phyloP scores from a whole-genome alignment of 1,140 invertebrate species.

The Metaphire vulgaris region DNA sequence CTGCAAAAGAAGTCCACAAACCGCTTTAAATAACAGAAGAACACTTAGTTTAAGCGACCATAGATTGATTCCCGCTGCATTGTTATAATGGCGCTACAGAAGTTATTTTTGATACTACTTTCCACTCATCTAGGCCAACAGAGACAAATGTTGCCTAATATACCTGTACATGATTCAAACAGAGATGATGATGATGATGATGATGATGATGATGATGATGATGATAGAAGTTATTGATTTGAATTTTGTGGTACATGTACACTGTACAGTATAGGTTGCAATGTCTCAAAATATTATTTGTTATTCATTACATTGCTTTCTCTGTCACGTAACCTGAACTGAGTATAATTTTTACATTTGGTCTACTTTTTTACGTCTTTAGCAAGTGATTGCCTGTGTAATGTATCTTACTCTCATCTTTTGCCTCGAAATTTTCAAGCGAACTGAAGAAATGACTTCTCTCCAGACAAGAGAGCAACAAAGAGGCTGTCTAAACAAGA shows the following conservation, averaged over 20 bases:
- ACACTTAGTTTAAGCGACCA: not conserved
- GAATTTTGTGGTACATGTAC: no score
- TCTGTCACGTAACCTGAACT: not conserved
- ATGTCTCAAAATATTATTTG: not conserved
- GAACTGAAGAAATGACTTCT: slow-evolving; percentile 13
- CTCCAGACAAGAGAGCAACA: slow-evolving; percentile 20
- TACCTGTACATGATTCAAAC: not conserved
- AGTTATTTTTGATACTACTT: not conserved
- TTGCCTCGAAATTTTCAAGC: not conserved
- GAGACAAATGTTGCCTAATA: slow-evolving; percentile 28
- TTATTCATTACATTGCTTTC: not conserved
- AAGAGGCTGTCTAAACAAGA: slow-evolving; percentile 20
- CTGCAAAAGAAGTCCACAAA: not conserved
- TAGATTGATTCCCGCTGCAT: not conserved
- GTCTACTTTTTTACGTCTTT: no score
- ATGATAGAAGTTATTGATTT: no score
- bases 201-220: no score
- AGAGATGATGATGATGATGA: no score
- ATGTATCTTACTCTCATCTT: no score
- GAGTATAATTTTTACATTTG: not conserved
- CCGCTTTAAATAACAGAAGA: not conserved
- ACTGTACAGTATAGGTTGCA: no score
- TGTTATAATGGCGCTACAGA: not conserved
- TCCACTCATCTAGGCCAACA: not conserved
- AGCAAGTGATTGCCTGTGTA: no score